These are phyloP conservation scores for Drosophila pectinifera DNA, from an alignment of 1,140 invertebrate genomes.

Conservation along the genomic window DNA sequence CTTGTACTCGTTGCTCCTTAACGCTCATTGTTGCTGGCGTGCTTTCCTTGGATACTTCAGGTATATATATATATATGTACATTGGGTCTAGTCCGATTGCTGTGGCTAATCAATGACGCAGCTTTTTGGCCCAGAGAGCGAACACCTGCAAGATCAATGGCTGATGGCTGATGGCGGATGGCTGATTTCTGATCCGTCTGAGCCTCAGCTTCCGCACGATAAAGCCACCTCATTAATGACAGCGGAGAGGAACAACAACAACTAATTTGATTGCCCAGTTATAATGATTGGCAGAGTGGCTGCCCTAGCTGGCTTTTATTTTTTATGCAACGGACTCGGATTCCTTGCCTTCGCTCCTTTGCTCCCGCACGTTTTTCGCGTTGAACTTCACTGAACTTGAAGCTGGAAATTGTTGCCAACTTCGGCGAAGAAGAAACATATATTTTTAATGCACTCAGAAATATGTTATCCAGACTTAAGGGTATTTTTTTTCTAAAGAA, in stretches of 20 bases:
- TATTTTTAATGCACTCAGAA: constrained; percentile 26
- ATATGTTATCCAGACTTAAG: not conserved
- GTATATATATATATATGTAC: not conserved
- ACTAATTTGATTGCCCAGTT: constrained; percentile 77
- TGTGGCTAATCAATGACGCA: constrained; percentile 75
- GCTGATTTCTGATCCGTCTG: constrained; percentile 8
- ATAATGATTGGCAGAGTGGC: constrained; percentile 59
- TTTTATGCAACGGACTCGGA: constrained; percentile 12
- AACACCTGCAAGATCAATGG: constrained; percentile 71
- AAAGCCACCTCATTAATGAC: constrained; percentile 73
- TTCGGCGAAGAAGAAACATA: constrained; percentile 26
- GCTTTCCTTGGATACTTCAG: constrained; percentile 16
- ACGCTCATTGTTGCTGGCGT: constrained; percentile 8
- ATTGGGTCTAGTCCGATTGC: constrained; percentile 64
- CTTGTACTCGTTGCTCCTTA: constrained; percentile 36
- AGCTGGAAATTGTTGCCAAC: constrained; percentile 63
- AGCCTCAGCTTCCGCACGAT: constrained; percentile 59
- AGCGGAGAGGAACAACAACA: constrained; percentile 30
- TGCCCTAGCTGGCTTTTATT: constrained; percentile 23
- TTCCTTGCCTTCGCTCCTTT: constrained; percentile 48
- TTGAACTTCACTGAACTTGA: constrained; percentile 82
- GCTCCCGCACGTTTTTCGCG: constrained; percentile 82
- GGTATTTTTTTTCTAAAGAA: not conserved
- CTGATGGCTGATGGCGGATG: constrained; percentile 4
- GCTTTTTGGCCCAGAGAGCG: constrained; percentile 49